Percentiles rank a stretch among this genome's conserved stretches.
These are phyloP conservation scores for Apotomis betuletana DNA, from an alignment of 2,888 invertebrate species.

Conservation along the genomic window DNA sequence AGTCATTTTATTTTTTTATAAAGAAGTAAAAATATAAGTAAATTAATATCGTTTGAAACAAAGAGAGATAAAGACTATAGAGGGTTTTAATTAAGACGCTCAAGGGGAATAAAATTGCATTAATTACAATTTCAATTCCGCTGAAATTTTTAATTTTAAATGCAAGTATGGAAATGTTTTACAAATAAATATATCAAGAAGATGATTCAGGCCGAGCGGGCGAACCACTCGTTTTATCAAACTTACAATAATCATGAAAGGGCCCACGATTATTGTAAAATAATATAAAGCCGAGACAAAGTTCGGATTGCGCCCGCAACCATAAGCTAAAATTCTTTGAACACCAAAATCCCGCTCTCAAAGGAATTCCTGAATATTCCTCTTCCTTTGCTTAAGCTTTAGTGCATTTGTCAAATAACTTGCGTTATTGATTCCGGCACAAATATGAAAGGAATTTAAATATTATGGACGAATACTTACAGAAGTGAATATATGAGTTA, in stretches of 20 bases:
- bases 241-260: not conserved
- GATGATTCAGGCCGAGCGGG: conserved; percentile 6
- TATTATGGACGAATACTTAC: not conserved
- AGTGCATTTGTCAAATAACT: conserved; percentile 38
- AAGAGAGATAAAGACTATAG: not conserved
- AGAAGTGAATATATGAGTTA: too few relatives aligned
- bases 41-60: not conserved
- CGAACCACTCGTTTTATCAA: conserved; percentile 25
- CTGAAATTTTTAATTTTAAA: conserved; percentile 25
- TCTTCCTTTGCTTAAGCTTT: conserved; percentile 36
- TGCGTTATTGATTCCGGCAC: conserved; percentile 32
- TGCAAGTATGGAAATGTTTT: conserved; percentile 25
- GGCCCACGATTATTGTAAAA: conserved; percentile 34
- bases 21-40: not conserved
- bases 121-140: conserved; percentile 12
- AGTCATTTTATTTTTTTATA: not conserved
- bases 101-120: conserved; percentile 13
- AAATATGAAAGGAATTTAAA: not conserved
- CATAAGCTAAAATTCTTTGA: conserved; percentile 41
- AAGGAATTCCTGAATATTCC: conserved; percentile 41
- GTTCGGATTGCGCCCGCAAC: conserved; percentile 40
- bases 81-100: conserved; percentile 19
- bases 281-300: conserved; percentile 38
- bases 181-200: not conserved
- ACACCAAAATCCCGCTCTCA: conserved; percentile 38